Evolutionary conservation across 1,140 invertebrate species (phyloP), one percentile per base, ranked within the genome.

Genomic region (Heliconius eleuchia): DNA sequence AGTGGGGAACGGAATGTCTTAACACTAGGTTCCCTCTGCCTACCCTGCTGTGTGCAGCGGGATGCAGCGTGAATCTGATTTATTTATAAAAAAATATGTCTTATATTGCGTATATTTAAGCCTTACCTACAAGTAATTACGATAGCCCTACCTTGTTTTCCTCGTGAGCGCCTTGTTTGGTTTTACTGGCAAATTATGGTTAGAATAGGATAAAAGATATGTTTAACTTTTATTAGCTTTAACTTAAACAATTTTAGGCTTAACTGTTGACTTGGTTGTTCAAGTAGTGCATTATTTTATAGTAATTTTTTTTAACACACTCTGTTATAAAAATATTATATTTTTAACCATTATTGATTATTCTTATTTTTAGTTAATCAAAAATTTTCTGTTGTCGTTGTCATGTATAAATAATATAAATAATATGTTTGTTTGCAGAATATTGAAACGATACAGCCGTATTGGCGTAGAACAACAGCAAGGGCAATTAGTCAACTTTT

Each of bases 381-480:
- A n/a, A n/a, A n/a, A n/a, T n/a, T 57, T 57, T 57, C 0, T 57
- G n/a, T 23, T 57, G n/a, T 52, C 16, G 18, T 52, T 52, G 19
- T n/a, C 55, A 8, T 57, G 1, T n/a, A 57, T 57, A 57, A 23
- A n/a, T 42, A 79, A 70, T 76, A 13, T 13, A 1, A 30, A 30
- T 30, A 30, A 70, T 76, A 13, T 13, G 4, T 77, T 74, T 30
- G 76, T 60, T 90, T 89, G 73, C 89, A 95, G 94, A 77, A 91
- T 97, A 70, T 91, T 97, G 39, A 96, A 96, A 86, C 95, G 96
- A 78, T 97, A 97, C 89, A 97, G 96, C 84, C 95, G 96, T 76
- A 96, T 96, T 84, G 95, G 95, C 82, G 91, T 95, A 34, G 87
- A 89, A 30, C 94, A 93, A 19, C 83, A 86, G 39, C 82, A 87